Evolutionary conservation across 92 coral and sea anemone species (phyloP), one percentile per base, ranked within the genome.

Genomic region (Zoanthus sociatus): DNA sequence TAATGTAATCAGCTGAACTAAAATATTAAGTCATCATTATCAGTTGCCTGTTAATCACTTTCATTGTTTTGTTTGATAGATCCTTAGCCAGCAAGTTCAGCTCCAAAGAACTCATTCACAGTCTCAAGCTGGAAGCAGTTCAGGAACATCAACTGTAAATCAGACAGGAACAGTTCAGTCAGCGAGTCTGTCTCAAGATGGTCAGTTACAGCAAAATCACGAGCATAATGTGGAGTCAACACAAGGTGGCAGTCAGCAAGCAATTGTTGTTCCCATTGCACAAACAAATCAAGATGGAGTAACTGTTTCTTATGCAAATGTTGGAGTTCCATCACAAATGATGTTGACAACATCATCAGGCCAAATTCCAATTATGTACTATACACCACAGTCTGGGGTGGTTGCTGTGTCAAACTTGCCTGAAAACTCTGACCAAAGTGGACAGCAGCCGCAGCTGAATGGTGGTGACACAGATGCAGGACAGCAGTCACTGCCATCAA

Each of bases 321-420:
- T 93, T 53, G 85, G 85, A 13, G 95, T 94, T 73, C 96, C 98
- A 7, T 87, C 98, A 17, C 93, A 94, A 51, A 94, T 94, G 97
- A 94, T 94, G 98, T 74, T 94, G 68, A 83, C 94, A 14, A 91
- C 98, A 0, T 94, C 94, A 78, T 91, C 94, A 16, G 94, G 98
- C 17, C 98, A 94, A 70, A 93, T 94, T 66, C 98, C 98, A 3
- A 94, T 94, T 6, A 93, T 94, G 98, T 94, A 94, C 86, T 94
- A 94, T 37, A 86, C 98, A 0, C 93, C 96, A 8, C 98, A 94
- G 53, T 92, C 94, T 32, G 97, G 97, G 31, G 83, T 92, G 48
- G 94, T 94, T 68, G 89, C 94, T 30, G 96, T 93, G 16, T 93
- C 98, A 45, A 90, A 94, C 67, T 84, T 93, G 26, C 64, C 87